These are phyloP conservation scores for rat (Rattus norvegicus) DNA, from an alignment of 2,113 vertebrate genomes.

Conservation along the genomic window DNA sequence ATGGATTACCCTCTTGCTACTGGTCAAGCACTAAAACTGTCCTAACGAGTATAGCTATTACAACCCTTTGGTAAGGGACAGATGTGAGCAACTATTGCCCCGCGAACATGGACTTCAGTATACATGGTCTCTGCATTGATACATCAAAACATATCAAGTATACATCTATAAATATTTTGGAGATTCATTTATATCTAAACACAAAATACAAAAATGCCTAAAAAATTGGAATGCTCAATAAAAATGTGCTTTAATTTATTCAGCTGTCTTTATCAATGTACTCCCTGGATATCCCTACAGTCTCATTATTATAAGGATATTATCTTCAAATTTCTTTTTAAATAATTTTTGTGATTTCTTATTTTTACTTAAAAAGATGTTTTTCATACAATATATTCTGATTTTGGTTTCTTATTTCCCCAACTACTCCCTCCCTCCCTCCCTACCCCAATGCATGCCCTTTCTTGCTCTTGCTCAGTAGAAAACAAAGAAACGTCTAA, in stretches of 20 bases:
- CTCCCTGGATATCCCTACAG: background rate
- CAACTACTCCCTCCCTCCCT: too few relatives aligned
- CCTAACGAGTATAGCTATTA: background rate
- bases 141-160: background rate
- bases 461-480: background rate
- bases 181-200: background rate
- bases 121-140: background rate
- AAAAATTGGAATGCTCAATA: background rate
- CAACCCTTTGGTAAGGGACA: background rate
- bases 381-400: background rate
- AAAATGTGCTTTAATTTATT: background rate
- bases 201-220: background rate
- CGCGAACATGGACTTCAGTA: background rate
- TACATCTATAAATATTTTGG: background rate
- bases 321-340: background rate
- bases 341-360: background rate
- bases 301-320: background rate
- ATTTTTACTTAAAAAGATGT: background rate
- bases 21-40: background rate
- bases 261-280: background rate
- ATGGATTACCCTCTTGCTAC: background rate
- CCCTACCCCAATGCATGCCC: background rate
- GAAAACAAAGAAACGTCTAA: background rate
- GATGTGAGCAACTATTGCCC: background rate
- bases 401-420: background rate